phyloP scores from a whole-genome alignment of 2,797 vertebrate species.

The Antrozous pallidus region DNA sequence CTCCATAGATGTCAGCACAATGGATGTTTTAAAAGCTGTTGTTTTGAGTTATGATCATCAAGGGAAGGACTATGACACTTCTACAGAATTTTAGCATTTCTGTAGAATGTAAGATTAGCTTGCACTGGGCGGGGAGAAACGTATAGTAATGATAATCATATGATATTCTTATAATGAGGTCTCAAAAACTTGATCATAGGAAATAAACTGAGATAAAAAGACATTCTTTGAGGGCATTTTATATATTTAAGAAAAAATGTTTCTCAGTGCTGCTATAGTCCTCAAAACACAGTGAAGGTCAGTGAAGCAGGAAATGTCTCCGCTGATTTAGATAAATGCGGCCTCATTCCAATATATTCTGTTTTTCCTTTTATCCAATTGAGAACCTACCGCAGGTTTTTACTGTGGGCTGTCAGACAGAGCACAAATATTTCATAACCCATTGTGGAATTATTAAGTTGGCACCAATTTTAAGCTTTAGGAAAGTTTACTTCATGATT shows the following conservation, averaged over 20 bases:
- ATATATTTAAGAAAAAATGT: conserved; percentile 35
- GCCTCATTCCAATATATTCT: conserved; percentile 71
- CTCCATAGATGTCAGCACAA: conserved; percentile 57
- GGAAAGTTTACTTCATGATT: conserved; percentile 59
- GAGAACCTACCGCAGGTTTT: conserved; percentile 73
- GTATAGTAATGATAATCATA: conserved; percentile 69
- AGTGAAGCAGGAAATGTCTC: conserved; percentile 74
- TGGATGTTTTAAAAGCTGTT: conserved; percentile 68
- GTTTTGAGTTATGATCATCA: conserved; percentile 70
- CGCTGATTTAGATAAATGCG: conserved; percentile 80
- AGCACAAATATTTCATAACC: conserved; percentile 78
- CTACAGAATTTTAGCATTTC: conserved; percentile 65
- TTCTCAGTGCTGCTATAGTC: conserved; percentile 65
- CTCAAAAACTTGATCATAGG: conserved; percentile 70
- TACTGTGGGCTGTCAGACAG: conserved; percentile 71
- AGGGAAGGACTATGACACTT: conserved; percentile 70
- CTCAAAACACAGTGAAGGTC: conserved; percentile 79
- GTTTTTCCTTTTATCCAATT: conserved; percentile 77
- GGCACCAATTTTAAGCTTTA: conserved; percentile 69
- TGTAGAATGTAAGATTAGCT: conserved; percentile 67
- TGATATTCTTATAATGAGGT: conserved; percentile 74
- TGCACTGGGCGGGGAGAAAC: conserved; percentile 50
- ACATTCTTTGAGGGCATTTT: conserved; percentile 66
- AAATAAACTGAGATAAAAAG: conserved; percentile 62
- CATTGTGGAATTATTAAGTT: conserved; percentile 73